These are phyloP conservation scores for Drosophila ustulata DNA, from an alignment of 2,888 invertebrate genomes.

Conservation along the genomic window DNA sequence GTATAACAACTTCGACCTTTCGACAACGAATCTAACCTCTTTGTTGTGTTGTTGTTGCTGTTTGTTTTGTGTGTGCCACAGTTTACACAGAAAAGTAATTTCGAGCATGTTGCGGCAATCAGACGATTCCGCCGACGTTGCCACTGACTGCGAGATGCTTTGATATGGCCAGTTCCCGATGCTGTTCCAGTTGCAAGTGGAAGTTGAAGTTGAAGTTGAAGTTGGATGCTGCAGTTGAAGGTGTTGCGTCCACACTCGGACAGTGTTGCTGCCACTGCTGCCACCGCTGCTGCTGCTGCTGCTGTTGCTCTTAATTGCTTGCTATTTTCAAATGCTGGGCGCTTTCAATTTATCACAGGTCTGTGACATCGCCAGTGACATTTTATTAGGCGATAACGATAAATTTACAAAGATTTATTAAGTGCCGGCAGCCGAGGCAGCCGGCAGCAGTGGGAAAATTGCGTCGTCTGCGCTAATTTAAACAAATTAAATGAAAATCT, in stretches of 20 bases:
- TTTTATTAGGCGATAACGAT: constrained; percentile 81
- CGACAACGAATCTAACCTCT: constrained; percentile 34
- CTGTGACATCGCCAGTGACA: constrained; percentile 72
- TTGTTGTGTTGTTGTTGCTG: constrained; percentile 30
- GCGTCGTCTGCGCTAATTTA: constrained; percentile 68
- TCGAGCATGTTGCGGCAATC: constrained; percentile 79
- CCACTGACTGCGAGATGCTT: constrained; percentile 68
- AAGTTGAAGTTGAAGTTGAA: constrained; percentile 23
- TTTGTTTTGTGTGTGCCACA: constrained; percentile 52
- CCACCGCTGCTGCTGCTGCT: background rate
- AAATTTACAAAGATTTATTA: constrained; percentile 80
- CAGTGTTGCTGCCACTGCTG: constrained; percentile 14
- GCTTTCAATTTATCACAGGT: constrained; percentile 77
- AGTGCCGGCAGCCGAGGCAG: constrained; percentile 42
- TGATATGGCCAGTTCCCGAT: constrained; percentile 64
- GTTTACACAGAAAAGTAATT: constrained; percentile 81
- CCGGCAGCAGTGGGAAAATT: constrained; percentile 54
- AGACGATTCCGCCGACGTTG: constrained; percentile 68
- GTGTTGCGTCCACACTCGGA: constrained; percentile 29
- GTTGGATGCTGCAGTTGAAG: constrained; percentile 48
- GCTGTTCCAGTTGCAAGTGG: constrained; percentile 33
- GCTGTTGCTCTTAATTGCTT: constrained; percentile 72
- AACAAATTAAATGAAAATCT: constrained; percentile 78
- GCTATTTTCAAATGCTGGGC: constrained; percentile 79
- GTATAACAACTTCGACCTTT: constrained; percentile 41